Evolutionary conservation across 1,140 invertebrate genomes (phyloP).

Genomic region (Sminthurinus signatus): DNA sequence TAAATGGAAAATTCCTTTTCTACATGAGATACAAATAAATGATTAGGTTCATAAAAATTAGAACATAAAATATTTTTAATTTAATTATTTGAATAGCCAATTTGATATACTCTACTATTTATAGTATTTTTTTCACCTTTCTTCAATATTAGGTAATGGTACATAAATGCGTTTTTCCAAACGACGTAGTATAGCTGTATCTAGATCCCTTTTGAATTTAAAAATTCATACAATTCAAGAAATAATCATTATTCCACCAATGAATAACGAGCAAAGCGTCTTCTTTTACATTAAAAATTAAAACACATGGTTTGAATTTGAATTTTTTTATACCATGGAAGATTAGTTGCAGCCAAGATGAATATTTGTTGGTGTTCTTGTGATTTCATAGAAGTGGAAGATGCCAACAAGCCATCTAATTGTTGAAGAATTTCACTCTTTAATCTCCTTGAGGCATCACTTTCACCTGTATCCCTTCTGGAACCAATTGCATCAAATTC

Average conservation of each 20-base stretch:
- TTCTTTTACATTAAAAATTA: neutral
- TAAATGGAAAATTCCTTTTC: constrained; percentile 60
- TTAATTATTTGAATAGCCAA: no score
- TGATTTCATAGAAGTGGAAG: constrained; percentile 42
- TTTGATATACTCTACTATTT: no score
- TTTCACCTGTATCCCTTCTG: constrained; percentile 63
- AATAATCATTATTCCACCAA: neutral
- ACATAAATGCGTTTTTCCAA: constrained; percentile 83
- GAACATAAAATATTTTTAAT: no score
- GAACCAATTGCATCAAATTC: constrained; percentile 87
- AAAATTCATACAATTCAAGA: neutral
- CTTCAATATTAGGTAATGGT: constrained; percentile 60
- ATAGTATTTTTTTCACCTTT: no score
- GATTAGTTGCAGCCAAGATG: constrained; percentile 80
- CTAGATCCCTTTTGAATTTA: constrained; percentile 88
- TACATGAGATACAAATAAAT: no score
- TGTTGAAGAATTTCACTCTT: constrained; percentile 88
- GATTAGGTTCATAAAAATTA: no score
- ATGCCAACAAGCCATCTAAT: constrained; percentile 72
- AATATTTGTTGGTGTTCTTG: constrained; percentile 56
- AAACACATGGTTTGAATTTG: neutral
- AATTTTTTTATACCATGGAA: constrained; percentile 65
- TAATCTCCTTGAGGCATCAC: constrained; percentile 84
- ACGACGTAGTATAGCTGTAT: constrained; percentile 75
- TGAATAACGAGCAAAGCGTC: neutral